Evolutionary conservation across 2,113 vertebrate species (phyloP).

Genomic region (Phylloscopus whistleri): DNA sequence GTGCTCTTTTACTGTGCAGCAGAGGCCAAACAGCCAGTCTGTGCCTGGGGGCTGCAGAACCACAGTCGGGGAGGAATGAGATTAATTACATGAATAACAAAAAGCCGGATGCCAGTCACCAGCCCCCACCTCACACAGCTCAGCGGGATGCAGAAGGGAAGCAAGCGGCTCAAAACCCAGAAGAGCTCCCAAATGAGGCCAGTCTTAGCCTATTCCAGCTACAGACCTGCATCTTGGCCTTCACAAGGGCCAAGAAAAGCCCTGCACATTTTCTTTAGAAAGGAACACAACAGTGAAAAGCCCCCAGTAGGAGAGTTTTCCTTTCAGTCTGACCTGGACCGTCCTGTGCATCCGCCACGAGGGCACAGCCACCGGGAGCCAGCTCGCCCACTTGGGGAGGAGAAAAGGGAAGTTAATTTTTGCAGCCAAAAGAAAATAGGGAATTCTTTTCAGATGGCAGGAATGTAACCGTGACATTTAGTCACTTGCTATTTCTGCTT

Average conservation of each 20-base stretch:
- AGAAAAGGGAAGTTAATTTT: conserved; percentile 51
- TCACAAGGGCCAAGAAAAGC: conserved; percentile 33
- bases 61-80: background rate
- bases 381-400: background rate
- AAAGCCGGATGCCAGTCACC: background rate
- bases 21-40: background rate
- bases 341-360: background rate
- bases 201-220: conserved; percentile 25
- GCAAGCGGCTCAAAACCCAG: background rate
- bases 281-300: conserved; percentile 53
- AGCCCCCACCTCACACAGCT: background rate
- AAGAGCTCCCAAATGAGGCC: conserved; percentile 11
- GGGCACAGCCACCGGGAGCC: conserved; percentile 31
- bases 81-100: background rate
- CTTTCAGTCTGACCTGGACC: conserved; percentile 56
- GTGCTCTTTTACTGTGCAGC: background rate
- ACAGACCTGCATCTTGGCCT: conserved; percentile 32
- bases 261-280: conserved; percentile 47
- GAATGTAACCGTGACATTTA: conserved; percentile 24
- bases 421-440: conserved; percentile 27
- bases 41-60: background rate
- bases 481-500: conserved; percentile 40
- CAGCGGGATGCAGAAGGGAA: background rate
- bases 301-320: conserved; percentile 26
- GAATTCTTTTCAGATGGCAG: conserved; percentile 49